These are phyloP conservation scores for Drosophila cyrtoloma DNA, from an alignment of 2,888 invertebrate genomes.

Conservation along the genomic window DNA sequence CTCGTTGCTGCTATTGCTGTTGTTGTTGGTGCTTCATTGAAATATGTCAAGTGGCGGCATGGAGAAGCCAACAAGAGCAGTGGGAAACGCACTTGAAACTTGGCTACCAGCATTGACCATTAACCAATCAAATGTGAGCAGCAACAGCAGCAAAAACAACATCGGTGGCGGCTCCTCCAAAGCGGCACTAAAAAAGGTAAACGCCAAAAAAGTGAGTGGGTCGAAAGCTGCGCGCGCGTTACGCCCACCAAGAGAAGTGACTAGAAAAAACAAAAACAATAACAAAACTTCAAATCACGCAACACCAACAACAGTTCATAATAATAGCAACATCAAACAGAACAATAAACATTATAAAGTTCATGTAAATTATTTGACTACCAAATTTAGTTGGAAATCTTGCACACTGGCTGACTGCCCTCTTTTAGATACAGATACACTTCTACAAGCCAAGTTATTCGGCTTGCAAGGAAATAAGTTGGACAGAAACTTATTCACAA, in stretches of 20 bases:
- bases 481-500: neutral
- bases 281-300: constrained; percentile 79
- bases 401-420: constrained; percentile 51
- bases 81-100: constrained; percentile 70
- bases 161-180: constrained; percentile 48
- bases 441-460: neutral
- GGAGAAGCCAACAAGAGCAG: constrained; percentile 29
- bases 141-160: constrained; percentile 38
- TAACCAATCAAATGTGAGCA: constrained; percentile 70
- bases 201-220: constrained; percentile 67
- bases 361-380: constrained; percentile 79
- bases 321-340: constrained; percentile 46
- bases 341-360: constrained; percentile 71
- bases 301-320: constrained; percentile 35
- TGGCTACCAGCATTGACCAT: constrained; percentile 62
- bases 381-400: constrained; percentile 81
- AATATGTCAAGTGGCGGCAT: constrained; percentile 76
- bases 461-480: neutral
- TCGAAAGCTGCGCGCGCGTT: constrained; percentile 64
- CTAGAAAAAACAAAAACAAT: constrained; percentile 43
- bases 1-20: constrained; percentile 5
- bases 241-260: constrained; percentile 65
- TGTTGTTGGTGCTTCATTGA: constrained; percentile 50
- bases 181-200: constrained; percentile 77
- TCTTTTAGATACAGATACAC: constrained; percentile 32